phyloP scores from a whole-genome alignment of 2,888 invertebrate species.

The Muscina levida region DNA sequence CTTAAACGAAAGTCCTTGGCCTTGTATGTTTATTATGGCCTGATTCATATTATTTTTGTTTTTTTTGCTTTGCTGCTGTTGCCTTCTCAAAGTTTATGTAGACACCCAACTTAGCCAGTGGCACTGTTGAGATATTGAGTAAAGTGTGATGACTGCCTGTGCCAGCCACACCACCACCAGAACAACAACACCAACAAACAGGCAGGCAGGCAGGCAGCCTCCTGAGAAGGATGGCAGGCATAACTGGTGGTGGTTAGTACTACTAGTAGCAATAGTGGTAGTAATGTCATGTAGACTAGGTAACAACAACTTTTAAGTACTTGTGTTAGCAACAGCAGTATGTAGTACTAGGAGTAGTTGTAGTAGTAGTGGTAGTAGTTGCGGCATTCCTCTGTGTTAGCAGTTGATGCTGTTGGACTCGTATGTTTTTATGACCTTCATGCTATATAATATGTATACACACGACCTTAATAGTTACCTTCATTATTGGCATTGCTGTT shows the following conservation, averaged over 20 bases:
- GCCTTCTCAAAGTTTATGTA: background rate
- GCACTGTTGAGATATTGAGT: conserved; percentile 1
- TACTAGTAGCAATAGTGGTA: too few species aligned
- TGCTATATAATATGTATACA: background rate
- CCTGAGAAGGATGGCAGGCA: too few species aligned
- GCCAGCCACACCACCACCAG: too few species aligned
- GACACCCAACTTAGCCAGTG: background rate
- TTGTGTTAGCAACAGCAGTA: too few species aligned
- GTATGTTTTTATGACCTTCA: background rate
- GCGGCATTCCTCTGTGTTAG: background rate
- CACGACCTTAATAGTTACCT: background rate
- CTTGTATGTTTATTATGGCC: conserved; percentile 60
- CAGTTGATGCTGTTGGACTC: too few species aligned
- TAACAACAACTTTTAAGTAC: too few species aligned
- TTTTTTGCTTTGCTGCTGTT: background rate
- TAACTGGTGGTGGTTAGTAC: too few species aligned
- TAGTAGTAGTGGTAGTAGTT: background rate
- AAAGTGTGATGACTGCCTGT: too few species aligned
- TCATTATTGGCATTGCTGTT: background rate
- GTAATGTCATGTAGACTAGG: too few species aligned
- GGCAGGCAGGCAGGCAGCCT: too few species aligned
- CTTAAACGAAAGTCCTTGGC: conserved; percentile 63
- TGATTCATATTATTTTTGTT: conserved; percentile 57
- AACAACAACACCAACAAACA: too few species aligned
- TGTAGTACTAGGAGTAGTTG: background rate